Percentiles rank a stretch among this genome's conserved stretches.
phyloP scores from a whole-genome alignment of 2,797 vertebrate genomes.

The Phoeniculus purpureus region DNA sequence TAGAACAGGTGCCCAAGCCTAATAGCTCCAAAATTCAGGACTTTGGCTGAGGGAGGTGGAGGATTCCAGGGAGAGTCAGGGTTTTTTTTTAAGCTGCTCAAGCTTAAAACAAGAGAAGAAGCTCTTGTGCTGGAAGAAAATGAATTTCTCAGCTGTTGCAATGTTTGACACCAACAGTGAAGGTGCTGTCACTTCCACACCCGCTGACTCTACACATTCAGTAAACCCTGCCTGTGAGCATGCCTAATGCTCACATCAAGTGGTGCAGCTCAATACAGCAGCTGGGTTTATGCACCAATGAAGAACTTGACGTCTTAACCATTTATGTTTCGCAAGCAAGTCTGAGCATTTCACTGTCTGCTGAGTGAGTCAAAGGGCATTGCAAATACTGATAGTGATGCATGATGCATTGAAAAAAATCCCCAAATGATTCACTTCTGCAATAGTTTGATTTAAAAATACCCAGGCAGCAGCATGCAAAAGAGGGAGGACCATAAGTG shows the following conservation, averaged over 20 bases:
- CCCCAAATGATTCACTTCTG: slow-evolving; percentile 52
- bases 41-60: not conserved
- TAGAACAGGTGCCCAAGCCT: not conserved
- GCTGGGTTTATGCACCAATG: not conserved
- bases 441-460: slow-evolving; percentile 40
- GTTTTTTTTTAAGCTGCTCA: not conserved
- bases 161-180: not conserved
- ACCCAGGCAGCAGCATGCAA: slow-evolving; percentile 21
- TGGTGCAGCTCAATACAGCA: not conserved
- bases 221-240: not conserved
- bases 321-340: not conserved
- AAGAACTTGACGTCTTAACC: not conserved
- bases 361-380: slow-evolving; percentile 11
- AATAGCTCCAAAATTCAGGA: not conserved
- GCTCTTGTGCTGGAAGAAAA: not conserved
- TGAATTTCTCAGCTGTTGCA: not conserved
- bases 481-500: not conserved
- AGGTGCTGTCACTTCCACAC: not conserved
- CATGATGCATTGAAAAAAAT: slow-evolving; percentile 30
- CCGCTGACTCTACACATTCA: not conserved
- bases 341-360: not conserved
- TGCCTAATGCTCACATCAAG: not conserved
- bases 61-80: not conserved
- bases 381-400: slow-evolving; percentile 38
- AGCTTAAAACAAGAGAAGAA: not conserved